Conservation (phyloP, 2,113 vertebrate species). For the Anolis sagrei region DNA sequence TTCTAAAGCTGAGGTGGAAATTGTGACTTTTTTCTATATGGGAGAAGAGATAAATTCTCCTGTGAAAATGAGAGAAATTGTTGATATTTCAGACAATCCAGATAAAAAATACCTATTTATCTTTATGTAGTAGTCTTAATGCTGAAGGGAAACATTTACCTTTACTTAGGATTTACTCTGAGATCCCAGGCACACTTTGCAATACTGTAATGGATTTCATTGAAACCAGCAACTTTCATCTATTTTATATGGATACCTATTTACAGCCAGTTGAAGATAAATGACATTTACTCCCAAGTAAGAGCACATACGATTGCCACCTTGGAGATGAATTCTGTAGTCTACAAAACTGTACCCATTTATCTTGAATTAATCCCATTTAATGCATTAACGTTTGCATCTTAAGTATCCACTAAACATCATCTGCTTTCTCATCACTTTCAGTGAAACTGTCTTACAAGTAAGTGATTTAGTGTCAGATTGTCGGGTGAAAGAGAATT, state of each 20-base stretch:
- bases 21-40: background rate
- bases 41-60: background rate
- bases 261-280: background rate
- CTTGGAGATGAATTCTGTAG: background rate
- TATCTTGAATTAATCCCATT: background rate
- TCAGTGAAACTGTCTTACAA: background rate
- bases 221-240: conserved; percentile 1
- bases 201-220: background rate
- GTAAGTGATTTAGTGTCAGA: background rate
- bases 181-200: background rate
- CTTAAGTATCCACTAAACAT: background rate
- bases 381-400: background rate
- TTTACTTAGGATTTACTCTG: conserved; percentile 1
- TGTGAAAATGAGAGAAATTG: conserved; percentile 8
- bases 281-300: background rate
- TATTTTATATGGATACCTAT: too few species aligned
- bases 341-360: background rate
- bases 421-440: background rate
- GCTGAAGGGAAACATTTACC: too few species aligned
- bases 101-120: background rate
- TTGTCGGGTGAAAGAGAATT: background rate
- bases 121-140: background rate
- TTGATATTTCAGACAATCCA: conserved; percentile 51
- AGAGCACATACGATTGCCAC: background rate
- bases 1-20: fast-evolving